Conservation (phyloP, 2,797 vertebrate species). For the Oreochromis grahami region DNA sequence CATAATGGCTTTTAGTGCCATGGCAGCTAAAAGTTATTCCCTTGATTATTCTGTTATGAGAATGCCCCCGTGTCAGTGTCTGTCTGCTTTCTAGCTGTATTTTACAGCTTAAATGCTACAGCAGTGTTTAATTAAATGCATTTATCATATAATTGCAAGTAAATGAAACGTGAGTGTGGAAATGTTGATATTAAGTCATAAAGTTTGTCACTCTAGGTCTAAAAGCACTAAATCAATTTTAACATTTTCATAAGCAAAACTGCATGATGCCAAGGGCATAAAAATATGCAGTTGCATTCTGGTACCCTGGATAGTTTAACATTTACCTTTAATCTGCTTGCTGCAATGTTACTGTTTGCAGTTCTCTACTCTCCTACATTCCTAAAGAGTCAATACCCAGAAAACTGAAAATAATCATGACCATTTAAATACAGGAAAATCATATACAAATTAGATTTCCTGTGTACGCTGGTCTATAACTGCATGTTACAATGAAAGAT, state of each 20-base stretch:
- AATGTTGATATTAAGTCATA: neutral
- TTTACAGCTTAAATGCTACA: conserved; percentile 14
- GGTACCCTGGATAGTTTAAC: neutral
- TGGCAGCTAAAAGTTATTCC: conserved; percentile 57
- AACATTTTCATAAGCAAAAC: neutral
- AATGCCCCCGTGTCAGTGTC: conserved; percentile 10
- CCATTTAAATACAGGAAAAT: neutral
- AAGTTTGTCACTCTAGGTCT: neutral
- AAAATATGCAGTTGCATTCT: neutral
- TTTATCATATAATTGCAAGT: conserved; percentile 21
- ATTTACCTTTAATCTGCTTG: neutral
- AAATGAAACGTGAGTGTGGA: conserved; percentile 12
- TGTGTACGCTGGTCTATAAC: neutral
- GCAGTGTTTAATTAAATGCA: conserved; percentile 38
- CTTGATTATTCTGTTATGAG: conserved; percentile 22
- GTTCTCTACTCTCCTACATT: neutral
- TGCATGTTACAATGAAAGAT: neutral
- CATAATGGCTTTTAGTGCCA: conserved; percentile 58
- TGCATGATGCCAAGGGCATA: neutral
- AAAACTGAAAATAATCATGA: neutral
- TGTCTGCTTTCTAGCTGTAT: conserved; percentile 23
- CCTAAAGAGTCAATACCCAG: neutral
- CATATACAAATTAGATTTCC: neutral
- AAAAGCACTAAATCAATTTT: neutral
- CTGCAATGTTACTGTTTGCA: neutral